These are phyloP conservation scores for Anadara kagoshimensis DNA, from an alignment of 1,140 invertebrate genomes.

Conservation along the genomic window DNA sequence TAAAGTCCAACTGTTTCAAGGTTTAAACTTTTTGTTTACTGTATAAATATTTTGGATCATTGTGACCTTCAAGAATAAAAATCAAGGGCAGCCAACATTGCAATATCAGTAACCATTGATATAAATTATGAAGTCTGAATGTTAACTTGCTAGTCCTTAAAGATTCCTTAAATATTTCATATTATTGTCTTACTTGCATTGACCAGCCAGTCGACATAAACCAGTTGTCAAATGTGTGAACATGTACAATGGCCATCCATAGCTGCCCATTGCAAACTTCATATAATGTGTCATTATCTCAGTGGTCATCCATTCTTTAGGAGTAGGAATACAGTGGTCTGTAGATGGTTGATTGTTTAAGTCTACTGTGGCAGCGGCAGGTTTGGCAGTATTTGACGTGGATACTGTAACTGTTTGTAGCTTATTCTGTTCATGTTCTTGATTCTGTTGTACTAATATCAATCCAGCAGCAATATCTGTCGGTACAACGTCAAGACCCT, in stretches of 20 bases:
- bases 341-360: no score
- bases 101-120: no score
- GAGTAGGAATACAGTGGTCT: not conserved
- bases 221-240: constrained; percentile 80
- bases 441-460: constrained; percentile 81
- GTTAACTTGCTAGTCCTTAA: no score
- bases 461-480: constrained; percentile 92
- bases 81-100: no score
- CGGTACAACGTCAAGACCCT: constrained; percentile 88
- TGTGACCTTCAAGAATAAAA: no score
- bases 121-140: no score
- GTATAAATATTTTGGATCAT: no score
- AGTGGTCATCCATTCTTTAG: constrained; percentile 84
- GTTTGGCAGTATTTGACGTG: not conserved
- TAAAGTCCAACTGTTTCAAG: no score
- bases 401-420: not conserved
- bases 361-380: not conserved
- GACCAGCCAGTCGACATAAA: constrained; percentile 83
- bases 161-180: no score
- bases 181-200: constrained; percentile 79
- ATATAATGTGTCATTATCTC: constrained; percentile 85
- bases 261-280: constrained; percentile 86
- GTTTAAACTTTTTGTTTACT: no score
- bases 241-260: constrained; percentile 92
- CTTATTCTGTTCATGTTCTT: constrained; percentile 73